phyloP scores from a whole-genome alignment of 2,113 vertebrate genomes.

The Pycnonotus jocosus region DNA sequence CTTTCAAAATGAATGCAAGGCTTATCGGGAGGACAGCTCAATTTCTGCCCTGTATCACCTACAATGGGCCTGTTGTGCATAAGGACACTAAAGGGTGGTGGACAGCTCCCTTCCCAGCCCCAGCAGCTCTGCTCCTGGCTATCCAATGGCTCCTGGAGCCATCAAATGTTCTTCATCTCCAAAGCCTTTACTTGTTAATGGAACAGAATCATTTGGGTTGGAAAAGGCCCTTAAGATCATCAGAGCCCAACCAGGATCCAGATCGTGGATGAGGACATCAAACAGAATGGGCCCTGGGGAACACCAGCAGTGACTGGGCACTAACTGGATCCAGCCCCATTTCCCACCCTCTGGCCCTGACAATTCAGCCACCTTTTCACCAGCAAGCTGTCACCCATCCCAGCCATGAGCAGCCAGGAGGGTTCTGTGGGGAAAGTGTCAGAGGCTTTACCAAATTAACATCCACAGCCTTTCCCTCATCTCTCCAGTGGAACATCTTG shows the following conservation, averaged over 20 bases:
- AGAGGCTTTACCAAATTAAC: not conserved
- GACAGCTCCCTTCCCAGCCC: not conserved
- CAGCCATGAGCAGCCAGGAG: not conserved
- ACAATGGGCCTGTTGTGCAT: no score
- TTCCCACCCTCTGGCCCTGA: not conserved
- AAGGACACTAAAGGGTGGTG: not conserved
- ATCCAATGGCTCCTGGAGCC: not conserved
- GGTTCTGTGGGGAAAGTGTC: not conserved
- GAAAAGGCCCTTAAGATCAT: not conserved
- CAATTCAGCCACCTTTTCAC: not conserved
- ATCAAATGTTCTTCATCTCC: not conserved
- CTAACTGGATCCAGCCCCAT: not conserved
- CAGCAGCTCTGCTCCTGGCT: not conserved
- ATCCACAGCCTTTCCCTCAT: not conserved
- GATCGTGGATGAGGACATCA: not conserved
- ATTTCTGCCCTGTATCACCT: not conserved
- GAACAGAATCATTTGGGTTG: not conserved
- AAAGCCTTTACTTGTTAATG: not conserved
- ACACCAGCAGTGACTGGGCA: rapidly evolving
- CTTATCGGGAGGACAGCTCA: not conserved
- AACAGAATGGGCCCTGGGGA: not conserved
- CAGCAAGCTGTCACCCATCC: rapidly evolving
- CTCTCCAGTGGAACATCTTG: not conserved
- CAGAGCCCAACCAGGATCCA: not conserved
- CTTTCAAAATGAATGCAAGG: not conserved